phyloP scores from a whole-genome alignment of 2,797 vertebrate species.

The Poeciliopsis infans region DNA sequence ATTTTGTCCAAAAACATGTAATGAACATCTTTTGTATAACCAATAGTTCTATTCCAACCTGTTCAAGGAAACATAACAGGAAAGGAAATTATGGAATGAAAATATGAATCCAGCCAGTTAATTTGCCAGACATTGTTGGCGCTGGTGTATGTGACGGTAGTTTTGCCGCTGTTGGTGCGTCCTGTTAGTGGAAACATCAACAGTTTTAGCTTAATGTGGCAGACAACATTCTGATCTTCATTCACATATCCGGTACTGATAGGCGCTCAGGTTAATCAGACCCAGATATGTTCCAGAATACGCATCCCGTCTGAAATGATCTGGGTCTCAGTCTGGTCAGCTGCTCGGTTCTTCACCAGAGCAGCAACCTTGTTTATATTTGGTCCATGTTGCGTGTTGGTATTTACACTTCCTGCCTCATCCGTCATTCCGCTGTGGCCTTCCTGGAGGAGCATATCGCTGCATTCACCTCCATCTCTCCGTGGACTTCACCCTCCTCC shows the following conservation, averaged over 20 bases:
- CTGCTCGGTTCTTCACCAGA: conserved; percentile 14
- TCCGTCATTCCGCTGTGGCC: conserved; percentile 49
- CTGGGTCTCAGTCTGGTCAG: conserved; percentile 19
- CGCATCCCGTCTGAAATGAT: conserved; percentile 4
- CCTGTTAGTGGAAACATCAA: not conserved
- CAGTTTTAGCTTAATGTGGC: not conserved
- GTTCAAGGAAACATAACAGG: no score
- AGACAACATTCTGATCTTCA: not conserved
- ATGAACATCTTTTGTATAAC: no score
- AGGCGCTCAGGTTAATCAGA: conserved; percentile 8
- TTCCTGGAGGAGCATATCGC: conserved; percentile 24
- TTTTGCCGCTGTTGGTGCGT: not conserved
- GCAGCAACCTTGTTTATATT: conserved; percentile 39
- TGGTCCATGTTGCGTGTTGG: conserved; percentile 16
- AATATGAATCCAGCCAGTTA: not conserved
- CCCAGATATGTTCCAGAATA: conserved; percentile 18
- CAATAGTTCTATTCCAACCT: no score
- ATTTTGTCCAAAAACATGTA: no score
- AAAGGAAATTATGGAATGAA: no score
- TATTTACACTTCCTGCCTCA: conserved; percentile 31
- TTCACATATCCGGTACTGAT: conserved; percentile 15
- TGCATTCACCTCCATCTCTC: conserved; percentile 16
- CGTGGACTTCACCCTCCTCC: conserved; percentile 18
- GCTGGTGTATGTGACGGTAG: not conserved
- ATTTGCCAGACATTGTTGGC: not conserved